phyloP scores from a whole-genome alignment of 1,140 invertebrate species.

The Agrypnia vestita region DNA sequence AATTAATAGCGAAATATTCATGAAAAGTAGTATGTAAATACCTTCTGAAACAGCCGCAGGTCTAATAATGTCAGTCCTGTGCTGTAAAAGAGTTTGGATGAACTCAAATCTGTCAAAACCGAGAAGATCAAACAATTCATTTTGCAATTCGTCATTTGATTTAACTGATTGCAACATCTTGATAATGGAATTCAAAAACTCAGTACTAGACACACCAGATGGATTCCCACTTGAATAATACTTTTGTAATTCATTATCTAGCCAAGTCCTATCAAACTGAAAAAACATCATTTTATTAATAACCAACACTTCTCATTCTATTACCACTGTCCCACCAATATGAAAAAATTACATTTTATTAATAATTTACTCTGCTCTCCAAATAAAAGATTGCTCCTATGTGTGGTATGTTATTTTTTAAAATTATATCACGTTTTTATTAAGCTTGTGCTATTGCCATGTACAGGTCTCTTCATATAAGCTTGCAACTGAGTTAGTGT shows the following conservation, averaged over 20 bases:
- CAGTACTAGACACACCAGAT: conserved; percentile 71
- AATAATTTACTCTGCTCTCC: too few species aligned
- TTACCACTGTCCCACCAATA: too few species aligned
- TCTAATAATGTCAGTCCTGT: conserved; percentile 71
- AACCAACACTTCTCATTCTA: too few species aligned
- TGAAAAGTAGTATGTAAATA: not conserved
- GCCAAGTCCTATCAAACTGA: conserved; percentile 75
- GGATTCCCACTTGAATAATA: conserved; percentile 68
- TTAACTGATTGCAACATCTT: conserved; percentile 77
- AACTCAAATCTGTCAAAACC: conserved; percentile 92
- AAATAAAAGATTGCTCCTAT: too few species aligned
- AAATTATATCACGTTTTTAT: too few species aligned
- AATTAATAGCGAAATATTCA: too few species aligned
- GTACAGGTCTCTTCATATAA: too few species aligned
- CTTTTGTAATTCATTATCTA: conserved; percentile 75
- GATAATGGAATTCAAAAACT: conserved; percentile 77
- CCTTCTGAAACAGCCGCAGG: conserved; percentile 19
- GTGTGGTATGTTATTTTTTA: too few species aligned
- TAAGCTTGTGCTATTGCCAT: too few species aligned
- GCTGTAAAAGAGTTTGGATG: conserved; percentile 83
- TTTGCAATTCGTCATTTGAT: conserved; percentile 84
- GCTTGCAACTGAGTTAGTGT: too few species aligned
- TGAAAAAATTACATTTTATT: too few species aligned
- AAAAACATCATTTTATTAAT: conserved; percentile 58
- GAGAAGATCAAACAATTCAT: conserved; percentile 90